Percentiles rank a stretch among this genome's conserved stretches.
Conservation (phyloP, 2,113 vertebrate species). For the Diphyllodes magnificus region DNA sequence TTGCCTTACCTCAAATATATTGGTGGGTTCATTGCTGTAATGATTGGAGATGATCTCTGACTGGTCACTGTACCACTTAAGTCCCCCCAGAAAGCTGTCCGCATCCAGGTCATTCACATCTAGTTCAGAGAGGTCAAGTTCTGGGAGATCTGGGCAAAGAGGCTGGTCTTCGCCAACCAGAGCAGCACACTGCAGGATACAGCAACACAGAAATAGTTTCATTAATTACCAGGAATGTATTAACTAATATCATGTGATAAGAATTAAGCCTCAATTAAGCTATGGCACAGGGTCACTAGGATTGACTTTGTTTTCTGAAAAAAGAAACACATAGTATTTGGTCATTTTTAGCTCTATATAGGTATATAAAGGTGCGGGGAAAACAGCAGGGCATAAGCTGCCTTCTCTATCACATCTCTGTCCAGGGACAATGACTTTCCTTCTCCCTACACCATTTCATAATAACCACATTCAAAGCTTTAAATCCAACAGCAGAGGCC, state of each 20-base stretch:
- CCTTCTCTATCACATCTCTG: neutral
- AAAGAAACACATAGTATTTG: neutral
- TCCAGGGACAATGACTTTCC: neutral
- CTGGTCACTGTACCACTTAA: conserved; percentile 99
- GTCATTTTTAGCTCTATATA: neutral
- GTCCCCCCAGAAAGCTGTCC: conserved; percentile 94
- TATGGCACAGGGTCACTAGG: conserved; percentile 30
- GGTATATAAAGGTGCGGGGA: neutral
- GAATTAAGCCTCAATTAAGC: conserved; percentile 61
- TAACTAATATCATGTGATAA: conserved; percentile 62
- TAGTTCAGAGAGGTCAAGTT: conserved; percentile 99
- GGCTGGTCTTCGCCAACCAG: conserved; percentile 99
- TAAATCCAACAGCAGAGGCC: neutral
- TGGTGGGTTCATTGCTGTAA: conserved; percentile 92
- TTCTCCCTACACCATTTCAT: neutral
- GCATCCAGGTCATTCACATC: conserved; percentile 97
- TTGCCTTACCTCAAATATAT: conserved; percentile 93
- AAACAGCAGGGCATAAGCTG: neutral
- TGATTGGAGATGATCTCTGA: conserved; percentile 98
- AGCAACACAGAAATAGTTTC: conserved; percentile 3
- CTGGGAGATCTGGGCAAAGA: conserved; percentile 97
- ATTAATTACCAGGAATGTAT: conserved; percentile 62
- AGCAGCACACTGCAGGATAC: conserved; percentile 88
- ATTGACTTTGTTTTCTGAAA: neutral
- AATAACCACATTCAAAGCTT: neutral